Evolutionary conservation across 2,113 vertebrate genomes (phyloP).

Genomic region (Phodopus roborovskii): DNA sequence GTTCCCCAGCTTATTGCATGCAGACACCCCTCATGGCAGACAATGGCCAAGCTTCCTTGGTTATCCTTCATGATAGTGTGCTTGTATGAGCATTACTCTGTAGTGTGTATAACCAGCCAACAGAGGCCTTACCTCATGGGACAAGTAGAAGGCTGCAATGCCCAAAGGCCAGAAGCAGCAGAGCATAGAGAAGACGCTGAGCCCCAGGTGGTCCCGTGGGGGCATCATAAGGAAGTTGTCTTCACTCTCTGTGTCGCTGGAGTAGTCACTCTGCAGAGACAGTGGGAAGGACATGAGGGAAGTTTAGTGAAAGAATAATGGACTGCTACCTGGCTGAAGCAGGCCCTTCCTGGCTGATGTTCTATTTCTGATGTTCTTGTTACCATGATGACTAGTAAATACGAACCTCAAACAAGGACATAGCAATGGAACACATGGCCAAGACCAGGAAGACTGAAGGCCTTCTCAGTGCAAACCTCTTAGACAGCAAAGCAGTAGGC

Average conservation of each 20-base stretch:
- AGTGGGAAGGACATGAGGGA: not conserved
- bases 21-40: not conserved
- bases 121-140: conserved; percentile 89
- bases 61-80: not conserved
- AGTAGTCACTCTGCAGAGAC: conserved; percentile 93
- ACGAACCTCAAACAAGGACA: not conserved
- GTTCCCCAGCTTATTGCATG: no score
- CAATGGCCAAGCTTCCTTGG: not conserved
- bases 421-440: not conserved
- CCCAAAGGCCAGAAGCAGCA: conserved; percentile 98
- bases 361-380: no score
- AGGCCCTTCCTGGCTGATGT: accelerated
- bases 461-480: not conserved
- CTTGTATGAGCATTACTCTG: accelerated
- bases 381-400: not conserved
- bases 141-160: conserved; percentile 96
- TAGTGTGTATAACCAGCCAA: accelerated
- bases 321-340: accelerated
- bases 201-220: conserved; percentile 93
- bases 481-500: not conserved
- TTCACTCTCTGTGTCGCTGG: conserved; percentile 95
- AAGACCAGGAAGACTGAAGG: not conserved
- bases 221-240: conserved; percentile 96
- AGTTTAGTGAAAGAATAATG: not conserved
- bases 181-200: conserved; percentile 98